Evolutionary conservation across 2,113 vertebrate species (phyloP).

Genomic region (Silurus asotus): DNA sequence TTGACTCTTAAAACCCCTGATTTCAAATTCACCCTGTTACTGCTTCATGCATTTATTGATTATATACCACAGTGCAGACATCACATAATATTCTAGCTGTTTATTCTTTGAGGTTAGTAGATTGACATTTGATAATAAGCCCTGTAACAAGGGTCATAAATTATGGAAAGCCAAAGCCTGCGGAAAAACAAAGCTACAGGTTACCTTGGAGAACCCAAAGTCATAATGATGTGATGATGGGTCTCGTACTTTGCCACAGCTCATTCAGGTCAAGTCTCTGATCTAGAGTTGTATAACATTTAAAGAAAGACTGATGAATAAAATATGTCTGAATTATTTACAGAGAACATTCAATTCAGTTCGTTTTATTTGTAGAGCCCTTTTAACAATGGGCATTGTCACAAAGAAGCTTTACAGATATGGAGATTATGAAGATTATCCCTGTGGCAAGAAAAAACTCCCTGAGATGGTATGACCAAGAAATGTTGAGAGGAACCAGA

Average conservation of each 20-base stretch:
- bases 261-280: constrained; percentile 43
- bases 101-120: constrained; percentile 52
- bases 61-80: constrained; percentile 52
- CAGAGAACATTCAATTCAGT: background rate
- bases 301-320: constrained; percentile 37
- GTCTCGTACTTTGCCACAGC: constrained; percentile 20
- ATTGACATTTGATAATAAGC: constrained; percentile 55
- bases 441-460: too few relatives aligned
- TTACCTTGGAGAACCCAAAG: constrained; percentile 46
- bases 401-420: too few relatives aligned
- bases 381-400: too few relatives aligned
- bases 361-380: too few relatives aligned
- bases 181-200: constrained; percentile 49
- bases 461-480: too few relatives aligned
- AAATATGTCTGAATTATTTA: constrained; percentile 27
- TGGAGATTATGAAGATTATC: too few relatives aligned
- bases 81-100: constrained; percentile 51
- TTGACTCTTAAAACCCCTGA: constrained; percentile 47
- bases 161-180: constrained; percentile 55
- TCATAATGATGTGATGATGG: constrained; percentile 40
- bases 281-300: constrained; percentile 12
- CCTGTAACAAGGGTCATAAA: constrained; percentile 57
- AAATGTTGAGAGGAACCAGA: too few relatives aligned
- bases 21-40: background rate
- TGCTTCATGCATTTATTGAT: constrained; percentile 33